Evolutionary conservation across 2,888 invertebrate species (phyloP), one percentile per base, ranked within the genome.

Genomic region (Cheilosia vernalis): DNA sequence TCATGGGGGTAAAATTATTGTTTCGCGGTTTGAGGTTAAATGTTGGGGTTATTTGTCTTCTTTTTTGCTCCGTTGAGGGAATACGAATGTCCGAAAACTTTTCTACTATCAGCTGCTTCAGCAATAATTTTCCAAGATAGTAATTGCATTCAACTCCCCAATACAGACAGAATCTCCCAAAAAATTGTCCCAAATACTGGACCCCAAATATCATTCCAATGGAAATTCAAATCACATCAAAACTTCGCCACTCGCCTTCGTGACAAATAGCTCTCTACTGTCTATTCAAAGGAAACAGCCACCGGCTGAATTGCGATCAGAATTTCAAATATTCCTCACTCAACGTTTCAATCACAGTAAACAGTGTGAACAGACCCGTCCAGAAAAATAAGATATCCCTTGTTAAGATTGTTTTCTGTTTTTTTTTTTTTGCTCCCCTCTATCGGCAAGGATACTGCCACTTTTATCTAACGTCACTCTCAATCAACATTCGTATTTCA

Each of bases 381-480:
- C 51, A 47, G 6, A 37, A 37, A 63, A 69, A 78, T 58, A 61
- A 56, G 56, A 70, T 78, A 78, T 78, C 64, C 49, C 64, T 78
- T 70, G 70, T 64, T 70, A 78, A 63, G 78, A 56, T n/a, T 70
- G 63, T 64, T 56, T 56, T 78, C 70, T 49, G 27, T 56, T 51
- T 64, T 21, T 58, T 40, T 49, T 17, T 67, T 17, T 17, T 53
- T 42, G 21, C 4, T 2, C 5, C 9, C 10, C 30, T 33, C 37
- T 24, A 21, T 58, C 17, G 47, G 19, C 70, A 24, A 33, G 4
- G 44, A 56, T 66, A 40, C 24, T 61, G 69, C 10, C 60, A 61
- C 13, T 79, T 72, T 64, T 72, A 51, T 72, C 79, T 17, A 79
- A 72, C 64, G 78, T 69, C 69, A 70, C 51, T 79, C 66, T 79